phyloP scores from a whole-genome alignment of 37 sponge, comb jelly and placozoan genomes.

The Spongilla lacustris region DNA sequence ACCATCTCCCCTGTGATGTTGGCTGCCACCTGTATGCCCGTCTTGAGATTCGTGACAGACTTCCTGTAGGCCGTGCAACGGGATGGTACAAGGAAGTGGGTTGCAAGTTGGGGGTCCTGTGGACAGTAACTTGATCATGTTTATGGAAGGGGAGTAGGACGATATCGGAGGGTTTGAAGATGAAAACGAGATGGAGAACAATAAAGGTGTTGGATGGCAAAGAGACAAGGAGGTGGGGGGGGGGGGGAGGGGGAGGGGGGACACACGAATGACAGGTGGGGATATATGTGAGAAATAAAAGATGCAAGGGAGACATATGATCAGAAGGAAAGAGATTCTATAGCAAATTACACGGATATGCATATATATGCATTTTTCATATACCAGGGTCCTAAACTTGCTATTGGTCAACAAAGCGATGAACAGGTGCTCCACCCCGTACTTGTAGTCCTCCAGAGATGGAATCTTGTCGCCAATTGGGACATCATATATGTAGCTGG shows the following conservation, averaged over 20 bases:
- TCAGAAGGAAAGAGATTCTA: no score
- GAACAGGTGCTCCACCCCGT: slow-evolving; percentile 83
- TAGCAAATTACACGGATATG: no score
- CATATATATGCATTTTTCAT: no score
- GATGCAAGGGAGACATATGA: background rate
- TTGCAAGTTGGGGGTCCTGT: slow-evolving; percentile 54
- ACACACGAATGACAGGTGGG: background rate
- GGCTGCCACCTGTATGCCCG: slow-evolving; percentile 53
- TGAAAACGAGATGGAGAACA: no score
- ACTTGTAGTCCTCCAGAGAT: slow-evolving; percentile 71
- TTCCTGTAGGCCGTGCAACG: slow-evolving; percentile 82
- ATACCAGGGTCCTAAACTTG: slow-evolving; percentile 60
- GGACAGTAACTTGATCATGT: no score
- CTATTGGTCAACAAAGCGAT: slow-evolving; percentile 59
- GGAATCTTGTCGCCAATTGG: slow-evolving; percentile 57
- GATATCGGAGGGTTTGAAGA: no score
- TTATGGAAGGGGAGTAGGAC: background rate
- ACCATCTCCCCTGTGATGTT: slow-evolving; percentile 47
- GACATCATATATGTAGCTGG: slow-evolving; percentile 63
- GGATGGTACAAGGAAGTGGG: slow-evolving; percentile 70
- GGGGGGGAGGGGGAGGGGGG: background rate
- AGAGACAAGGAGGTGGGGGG: background rate
- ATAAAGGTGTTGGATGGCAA: background rate
- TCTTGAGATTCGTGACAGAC: slow-evolving; percentile 35
- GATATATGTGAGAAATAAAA: background rate